Evolutionary conservation across 2,888 invertebrate species (phyloP), one percentile per base, ranked within the genome.

Genomic region (Eucera pruinosa): DNA sequence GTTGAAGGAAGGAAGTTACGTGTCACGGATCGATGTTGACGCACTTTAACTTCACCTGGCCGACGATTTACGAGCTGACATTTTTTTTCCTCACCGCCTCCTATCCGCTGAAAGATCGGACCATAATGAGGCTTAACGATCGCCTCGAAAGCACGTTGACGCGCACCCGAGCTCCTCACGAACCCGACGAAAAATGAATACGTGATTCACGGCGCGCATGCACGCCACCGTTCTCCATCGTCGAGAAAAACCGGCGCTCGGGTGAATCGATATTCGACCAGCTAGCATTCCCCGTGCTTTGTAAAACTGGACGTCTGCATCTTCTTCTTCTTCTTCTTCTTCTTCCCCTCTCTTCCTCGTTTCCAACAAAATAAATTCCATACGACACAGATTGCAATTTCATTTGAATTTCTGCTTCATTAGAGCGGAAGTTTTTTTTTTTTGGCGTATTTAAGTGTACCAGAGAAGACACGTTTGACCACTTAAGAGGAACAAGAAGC

Each of bases 71-170:
- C 77, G 79, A 79, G 84, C 83, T 80, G 85, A 86, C 80, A 84
- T 87, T 73, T 52, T 58, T 85, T 83, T 84, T 71, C 73, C 79
- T 69, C 71, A 48, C 66, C 78, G 62, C 70, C 66, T 72, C 69
- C 80, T 88, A 86, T 88, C 85, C 84, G 82, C 50, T 75, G 79
- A 75, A 83, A 85, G 86, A 87, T 84, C 83, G 86, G 84, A 76
- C 80, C 80, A 85, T 88, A 88, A 88, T 88, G 87, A 89, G 85
- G 78, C 84, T 86, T 86, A 89, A 89, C 87, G 88, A 88, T 88
- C 86, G 86, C 78, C 76, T 65, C 78, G 75, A 80, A 84, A 86
- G 83, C 78, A 80, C 82, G 88, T 88, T 88, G 87, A 89, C 86
- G 87, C 87, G 83, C 80, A 80, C 20, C 39, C 69, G 67, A 70